Conservation (phyloP, 2,888 invertebrate genomes). For the Epinotia bilunana region DNA sequence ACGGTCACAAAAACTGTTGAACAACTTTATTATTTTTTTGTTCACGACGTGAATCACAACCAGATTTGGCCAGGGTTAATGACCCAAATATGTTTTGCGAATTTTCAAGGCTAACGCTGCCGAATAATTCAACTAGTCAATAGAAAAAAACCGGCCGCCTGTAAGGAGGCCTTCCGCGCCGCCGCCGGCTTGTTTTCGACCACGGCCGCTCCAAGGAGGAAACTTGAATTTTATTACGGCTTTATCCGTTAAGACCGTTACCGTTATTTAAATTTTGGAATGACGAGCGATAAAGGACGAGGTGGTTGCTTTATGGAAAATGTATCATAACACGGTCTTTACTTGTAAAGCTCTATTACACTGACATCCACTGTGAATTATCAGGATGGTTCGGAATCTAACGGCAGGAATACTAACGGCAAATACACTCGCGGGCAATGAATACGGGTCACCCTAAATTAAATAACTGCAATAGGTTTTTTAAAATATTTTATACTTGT, state of each 20-base stretch:
- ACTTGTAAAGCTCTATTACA: background rate
- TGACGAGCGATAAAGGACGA: slow-evolving; percentile 42
- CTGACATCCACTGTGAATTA: background rate
- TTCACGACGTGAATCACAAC: slow-evolving; percentile 82
- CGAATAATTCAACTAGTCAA: slow-evolving; percentile 74
- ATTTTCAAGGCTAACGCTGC: slow-evolving; percentile 79
- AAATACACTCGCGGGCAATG: too few species aligned
- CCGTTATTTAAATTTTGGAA: slow-evolving; percentile 67
- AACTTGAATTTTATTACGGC: slow-evolving; percentile 62
- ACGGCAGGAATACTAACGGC: background rate
- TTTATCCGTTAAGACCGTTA: slow-evolving; percentile 64
- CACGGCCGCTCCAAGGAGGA: slow-evolving; percentile 52
- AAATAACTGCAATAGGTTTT: too few species aligned
- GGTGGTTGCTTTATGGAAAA: slow-evolving; percentile 23
- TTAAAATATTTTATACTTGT: too few species aligned
- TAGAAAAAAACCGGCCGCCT: slow-evolving; percentile 72
- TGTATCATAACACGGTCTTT: slow-evolving; percentile 19
- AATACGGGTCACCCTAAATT: too few species aligned
- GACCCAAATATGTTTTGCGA: slow-evolving; percentile 82
- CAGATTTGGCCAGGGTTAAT: slow-evolving; percentile 83
- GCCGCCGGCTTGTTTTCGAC: slow-evolving; percentile 64
- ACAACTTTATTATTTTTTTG: slow-evolving; percentile 81
- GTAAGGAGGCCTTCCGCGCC: slow-evolving; percentile 61
- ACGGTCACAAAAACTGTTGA: slow-evolving; percentile 80
- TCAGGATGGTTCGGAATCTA: background rate